phyloP scores from a whole-genome alignment of 2,113 vertebrate genomes.

The Cephalopterus ornatus region DNA sequence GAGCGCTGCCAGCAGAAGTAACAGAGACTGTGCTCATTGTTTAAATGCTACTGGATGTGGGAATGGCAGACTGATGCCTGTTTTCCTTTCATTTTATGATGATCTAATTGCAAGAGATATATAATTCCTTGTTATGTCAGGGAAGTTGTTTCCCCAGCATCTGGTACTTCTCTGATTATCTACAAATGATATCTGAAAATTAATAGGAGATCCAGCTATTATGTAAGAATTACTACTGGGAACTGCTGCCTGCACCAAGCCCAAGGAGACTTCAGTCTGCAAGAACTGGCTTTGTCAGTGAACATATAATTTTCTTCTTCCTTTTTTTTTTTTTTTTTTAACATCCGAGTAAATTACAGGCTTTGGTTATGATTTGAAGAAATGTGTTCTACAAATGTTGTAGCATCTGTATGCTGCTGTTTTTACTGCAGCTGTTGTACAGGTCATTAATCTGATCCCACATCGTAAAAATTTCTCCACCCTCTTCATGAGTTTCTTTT shows the following conservation, averaged over 20 bases:
- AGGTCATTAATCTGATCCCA: slow-evolving; percentile 47
- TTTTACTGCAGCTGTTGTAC: slow-evolving; percentile 14
- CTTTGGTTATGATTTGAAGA: slow-evolving; percentile 34
- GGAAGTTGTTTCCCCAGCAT: slow-evolving; percentile 32
- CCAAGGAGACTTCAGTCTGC: background rate
- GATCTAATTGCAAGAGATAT: slow-evolving; percentile 61
- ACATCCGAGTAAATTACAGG: slow-evolving; percentile 42
- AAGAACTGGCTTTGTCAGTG: slow-evolving; percentile 6
- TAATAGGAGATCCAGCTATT: slow-evolving; percentile 28
- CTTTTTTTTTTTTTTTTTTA: background rate
- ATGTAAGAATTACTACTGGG: background rate
- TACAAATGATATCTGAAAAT: background rate
- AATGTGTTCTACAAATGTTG: slow-evolving; percentile 48
- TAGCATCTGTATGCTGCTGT: slow-evolving; percentile 49
- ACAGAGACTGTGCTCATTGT: background rate
- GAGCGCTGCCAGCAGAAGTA: slow-evolving; percentile 39
- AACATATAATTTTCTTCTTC: slow-evolving; percentile 14
- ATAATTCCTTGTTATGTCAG: slow-evolving; percentile 38
- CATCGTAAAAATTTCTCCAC: background rate
- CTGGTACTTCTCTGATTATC: slow-evolving; percentile 35
- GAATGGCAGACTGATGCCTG: slow-evolving; percentile 32
- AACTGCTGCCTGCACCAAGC: background rate
- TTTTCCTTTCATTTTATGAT: slow-evolving; percentile 48
- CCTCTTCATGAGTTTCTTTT: slow-evolving; percentile 31
- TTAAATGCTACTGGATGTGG: background rate